A percentile compares a stretch with the other conserved stretches of the same genome.
Evolutionary conservation across 2,113 vertebrate species (phyloP).

Genomic region (Picathartes gymnocephalus): DNA sequence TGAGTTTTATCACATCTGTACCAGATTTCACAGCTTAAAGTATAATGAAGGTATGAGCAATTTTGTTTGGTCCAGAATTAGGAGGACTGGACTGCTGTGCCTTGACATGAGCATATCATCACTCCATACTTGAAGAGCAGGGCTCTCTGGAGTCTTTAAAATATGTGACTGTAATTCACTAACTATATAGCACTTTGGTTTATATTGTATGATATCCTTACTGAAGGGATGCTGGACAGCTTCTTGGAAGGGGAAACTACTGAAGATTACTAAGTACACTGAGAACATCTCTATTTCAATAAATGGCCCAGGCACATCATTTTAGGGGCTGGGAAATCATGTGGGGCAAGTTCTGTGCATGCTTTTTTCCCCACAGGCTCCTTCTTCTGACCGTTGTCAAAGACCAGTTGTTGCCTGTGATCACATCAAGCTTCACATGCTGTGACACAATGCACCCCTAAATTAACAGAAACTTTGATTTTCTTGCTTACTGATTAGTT

Average conservation of each 20-base stretch:
- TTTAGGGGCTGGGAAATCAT: neutral
- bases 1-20: neutral
- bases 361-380: neutral
- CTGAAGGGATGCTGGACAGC: neutral
- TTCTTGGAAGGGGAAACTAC: neutral
- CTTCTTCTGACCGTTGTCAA: neutral
- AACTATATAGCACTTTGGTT: neutral
- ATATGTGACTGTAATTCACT: neutral
- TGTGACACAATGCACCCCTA: neutral
- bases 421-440: neutral
- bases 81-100: neutral
- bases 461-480: neutral
- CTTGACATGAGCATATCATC: neutral
- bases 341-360: rapidly evolving
- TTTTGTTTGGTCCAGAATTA: neutral
- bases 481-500: neutral
- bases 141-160: neutral
- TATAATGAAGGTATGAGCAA: neutral
- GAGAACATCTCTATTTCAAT: neutral
- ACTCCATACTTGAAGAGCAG: neutral
- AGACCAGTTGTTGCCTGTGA: neutral
- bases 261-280: neutral
- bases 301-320: neutral
- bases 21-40: neutral
- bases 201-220: neutral